Base-by-base conservation (phyloP, 2,888 invertebrate species). In the Agrotis exclamationis region DNA sequence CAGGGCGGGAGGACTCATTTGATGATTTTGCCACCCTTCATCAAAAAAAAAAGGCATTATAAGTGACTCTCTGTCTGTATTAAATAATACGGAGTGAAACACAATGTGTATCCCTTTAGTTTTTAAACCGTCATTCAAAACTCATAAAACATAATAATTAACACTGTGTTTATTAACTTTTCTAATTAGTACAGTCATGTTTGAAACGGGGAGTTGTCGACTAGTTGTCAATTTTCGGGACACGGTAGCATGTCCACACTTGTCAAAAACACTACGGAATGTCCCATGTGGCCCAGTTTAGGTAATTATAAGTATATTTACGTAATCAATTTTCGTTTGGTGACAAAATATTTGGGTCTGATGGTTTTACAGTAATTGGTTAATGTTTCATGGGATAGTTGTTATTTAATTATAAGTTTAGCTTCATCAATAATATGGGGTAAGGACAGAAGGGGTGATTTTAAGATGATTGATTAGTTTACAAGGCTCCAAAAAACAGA, bases 231-330 rank as follows among this genome's bases (percentile, higher is more conserved):
- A 60, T 76, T 78, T 81, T 79, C 63, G 76, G 68, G 56, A 74
- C 73, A 71, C 64, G 63, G 57, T 67, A 18, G 50, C 68, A 63
- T 70, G 66, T 51, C n/a, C 67, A 66, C 60, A 58, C 84, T 84
- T 84, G 84, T 85, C 84, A 84, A 68, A 85, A 79, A 73, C 86
- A 84, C 56, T 63, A 39, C 68, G 67, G 48, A 50, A 44, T 48
- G 67, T 74, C 81, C 82, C 82, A 71, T 76, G 79, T 73, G 83
- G 70, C 68, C 50, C 39, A 60, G 70, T 64, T 73, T 14, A 9
- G 2, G 47, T 74, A 80, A 85, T 85, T 85, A 85, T 75, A 70
- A 75, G 73, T 75, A 71, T 79, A 75, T 85, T 76, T 85, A 80
- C 73, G 85, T 83, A 83, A 85, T 85, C 81, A 85, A 83, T 77